Percentiles rank a stretch among this genome's conserved stretches.
These are phyloP conservation scores for Lasioglossum calceatum DNA, from an alignment of 2,888 invertebrate genomes.

Conservation along the genomic window DNA sequence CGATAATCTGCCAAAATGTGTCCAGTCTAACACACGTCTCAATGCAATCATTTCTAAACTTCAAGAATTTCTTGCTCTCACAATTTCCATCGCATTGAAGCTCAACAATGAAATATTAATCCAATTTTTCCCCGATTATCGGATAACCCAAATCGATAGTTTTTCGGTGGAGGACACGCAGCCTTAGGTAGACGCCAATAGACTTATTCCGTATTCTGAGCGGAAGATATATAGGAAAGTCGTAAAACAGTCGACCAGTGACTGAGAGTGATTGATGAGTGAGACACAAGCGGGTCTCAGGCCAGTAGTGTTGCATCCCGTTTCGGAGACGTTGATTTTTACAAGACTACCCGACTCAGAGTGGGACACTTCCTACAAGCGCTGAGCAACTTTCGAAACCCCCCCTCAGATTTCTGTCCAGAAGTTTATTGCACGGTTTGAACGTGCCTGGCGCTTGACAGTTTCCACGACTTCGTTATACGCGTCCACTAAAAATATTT, in stretches of 20 bases:
- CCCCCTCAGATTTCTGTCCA: neutral
- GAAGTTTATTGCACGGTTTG: neutral
- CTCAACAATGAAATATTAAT: neutral
- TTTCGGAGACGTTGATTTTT: constrained; percentile 7
- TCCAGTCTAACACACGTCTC: neutral
- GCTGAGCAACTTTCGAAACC: neutral
- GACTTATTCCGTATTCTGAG: neutral
- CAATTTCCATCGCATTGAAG: no score
- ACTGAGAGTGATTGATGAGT: neutral
- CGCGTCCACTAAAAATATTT: neutral
- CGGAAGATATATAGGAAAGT: neutral
- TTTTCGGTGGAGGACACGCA: neutral
- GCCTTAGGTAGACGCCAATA: neutral
- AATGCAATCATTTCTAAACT: neutral
- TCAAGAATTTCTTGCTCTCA: neutral
- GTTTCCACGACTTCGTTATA: neutral
- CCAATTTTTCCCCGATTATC: neutral
- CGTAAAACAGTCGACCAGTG: neutral
- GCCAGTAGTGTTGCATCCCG: neutral
- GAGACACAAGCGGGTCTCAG: neutral
- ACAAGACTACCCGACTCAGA: neutral
- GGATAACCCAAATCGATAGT: neutral
- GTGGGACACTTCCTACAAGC: constrained; percentile 3
- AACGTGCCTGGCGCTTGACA: neutral
- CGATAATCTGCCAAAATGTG: neutral